These are phyloP conservation scores for Terebella lapidaria DNA, from an alignment of 2,888 invertebrate genomes.

Conservation along the genomic window DNA sequence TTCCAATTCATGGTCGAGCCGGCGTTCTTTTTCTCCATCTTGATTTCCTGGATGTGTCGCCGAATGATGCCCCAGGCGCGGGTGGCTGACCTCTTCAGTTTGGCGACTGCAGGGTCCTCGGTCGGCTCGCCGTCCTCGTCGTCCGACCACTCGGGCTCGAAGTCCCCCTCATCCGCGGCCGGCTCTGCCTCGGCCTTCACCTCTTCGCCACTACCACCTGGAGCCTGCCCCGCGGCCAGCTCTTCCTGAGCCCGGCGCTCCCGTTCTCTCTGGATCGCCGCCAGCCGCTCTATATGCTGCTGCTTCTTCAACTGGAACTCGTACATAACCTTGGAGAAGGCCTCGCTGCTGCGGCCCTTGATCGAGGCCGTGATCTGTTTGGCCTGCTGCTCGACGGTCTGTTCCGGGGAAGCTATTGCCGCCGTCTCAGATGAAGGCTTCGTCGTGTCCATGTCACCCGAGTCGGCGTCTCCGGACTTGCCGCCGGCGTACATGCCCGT, in stretches of 20 bases:
- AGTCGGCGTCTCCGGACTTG: not conserved
- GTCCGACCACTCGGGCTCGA: not conserved
- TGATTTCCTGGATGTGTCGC: not conserved
- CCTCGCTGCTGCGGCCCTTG: not conserved
- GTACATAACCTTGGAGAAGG: not conserved
- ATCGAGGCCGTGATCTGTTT: not conserved
- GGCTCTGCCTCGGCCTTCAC: not conserved
- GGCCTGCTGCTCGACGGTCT: not conserved
- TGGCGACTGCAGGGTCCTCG: not conserved
- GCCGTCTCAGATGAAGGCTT: not conserved
- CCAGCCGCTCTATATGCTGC: constrained; percentile 1
- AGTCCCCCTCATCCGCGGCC: not conserved
- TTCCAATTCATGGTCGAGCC: constrained; percentile 4
- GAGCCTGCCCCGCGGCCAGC: not conserved
- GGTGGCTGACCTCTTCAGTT: not conserved
- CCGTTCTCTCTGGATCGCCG: not conserved
- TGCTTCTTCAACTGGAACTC: not conserved
- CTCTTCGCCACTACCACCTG: not conserved
- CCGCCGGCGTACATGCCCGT: not conserved
- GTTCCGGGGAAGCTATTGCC: not conserved
- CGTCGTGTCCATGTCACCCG: not conserved
- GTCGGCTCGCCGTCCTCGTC: not conserved
- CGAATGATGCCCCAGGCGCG: not conserved
- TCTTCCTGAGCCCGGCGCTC: not conserved
- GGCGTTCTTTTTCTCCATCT: not conserved